A percentile compares a stretch with the other conserved stretches of the same genome.
Conservation (phyloP, 2,113 vertebrate species). For the Micronycteris hirsuta region DNA sequence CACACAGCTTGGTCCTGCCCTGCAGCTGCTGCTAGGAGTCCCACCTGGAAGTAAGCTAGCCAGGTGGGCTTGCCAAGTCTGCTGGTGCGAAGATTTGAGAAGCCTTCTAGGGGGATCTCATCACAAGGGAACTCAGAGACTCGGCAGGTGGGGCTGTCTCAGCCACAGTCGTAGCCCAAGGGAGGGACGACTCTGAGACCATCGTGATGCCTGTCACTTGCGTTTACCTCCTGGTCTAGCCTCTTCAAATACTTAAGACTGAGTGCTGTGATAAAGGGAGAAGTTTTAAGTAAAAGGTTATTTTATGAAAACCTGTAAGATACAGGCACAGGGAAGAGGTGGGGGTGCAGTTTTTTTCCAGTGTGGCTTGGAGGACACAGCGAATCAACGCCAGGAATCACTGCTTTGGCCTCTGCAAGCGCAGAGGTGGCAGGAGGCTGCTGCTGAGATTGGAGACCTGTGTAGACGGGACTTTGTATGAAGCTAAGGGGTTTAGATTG, state of each 20-base stretch:
- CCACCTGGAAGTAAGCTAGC: neutral
- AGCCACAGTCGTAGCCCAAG: neutral
- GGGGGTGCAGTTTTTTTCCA: neutral
- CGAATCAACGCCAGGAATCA: neutral
- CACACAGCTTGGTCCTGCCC: neutral
- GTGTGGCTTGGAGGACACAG: neutral
- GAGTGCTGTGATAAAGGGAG: neutral
- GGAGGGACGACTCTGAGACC: neutral
- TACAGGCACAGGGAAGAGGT: neutral
- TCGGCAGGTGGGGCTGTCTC: neutral
- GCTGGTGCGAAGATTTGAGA: neutral
- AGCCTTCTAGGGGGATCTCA: neutral
- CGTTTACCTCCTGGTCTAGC: neutral
- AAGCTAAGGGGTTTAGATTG: neutral
- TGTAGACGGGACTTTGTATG: neutral
- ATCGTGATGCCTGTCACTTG: neutral
- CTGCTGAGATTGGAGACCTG: neutral
- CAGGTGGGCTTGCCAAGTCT: neutral
- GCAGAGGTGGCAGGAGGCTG: neutral
- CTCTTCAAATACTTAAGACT: neutral
- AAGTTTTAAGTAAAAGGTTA: neutral
- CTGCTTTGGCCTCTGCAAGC: neutral
- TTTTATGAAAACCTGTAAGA: neutral
- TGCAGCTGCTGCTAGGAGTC: neutral
- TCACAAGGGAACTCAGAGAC: neutral